Percentiles rank a stretch among this genome's conserved stretches.
These are phyloP conservation scores for Vandiemenella viatica DNA, from an alignment of 2,888 invertebrate genomes.

Conservation along the genomic window DNA sequence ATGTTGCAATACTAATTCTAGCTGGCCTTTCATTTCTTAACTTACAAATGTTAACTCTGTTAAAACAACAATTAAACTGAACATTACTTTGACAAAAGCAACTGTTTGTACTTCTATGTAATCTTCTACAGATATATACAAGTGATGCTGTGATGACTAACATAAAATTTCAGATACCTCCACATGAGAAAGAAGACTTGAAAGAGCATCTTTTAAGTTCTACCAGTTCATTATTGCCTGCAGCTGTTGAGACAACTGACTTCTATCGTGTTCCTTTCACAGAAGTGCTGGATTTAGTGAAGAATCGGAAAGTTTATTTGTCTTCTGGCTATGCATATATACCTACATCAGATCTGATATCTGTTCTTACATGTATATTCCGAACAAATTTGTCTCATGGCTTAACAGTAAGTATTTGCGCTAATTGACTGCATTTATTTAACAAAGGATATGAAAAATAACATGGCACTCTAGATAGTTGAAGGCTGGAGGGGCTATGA, in stretches of 20 bases:
- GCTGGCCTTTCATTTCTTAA: no score
- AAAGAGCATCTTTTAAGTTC: constrained; percentile 45
- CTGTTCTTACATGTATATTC: constrained; percentile 64
- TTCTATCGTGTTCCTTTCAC: constrained; percentile 75
- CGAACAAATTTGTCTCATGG: constrained; percentile 52
- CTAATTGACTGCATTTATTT: no score
- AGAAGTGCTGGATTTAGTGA: constrained; percentile 75
- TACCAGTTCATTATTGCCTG: constrained; percentile 36
- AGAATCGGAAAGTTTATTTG: constrained; percentile 60
- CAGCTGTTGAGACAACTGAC: constrained; percentile 44
- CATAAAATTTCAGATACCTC: constrained; percentile 34
- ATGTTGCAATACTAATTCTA: no score
- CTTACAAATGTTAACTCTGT: no score
- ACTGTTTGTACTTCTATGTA: no score
- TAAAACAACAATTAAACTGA: no score
- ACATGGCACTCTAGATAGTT: no score
- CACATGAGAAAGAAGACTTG: constrained; percentile 48
- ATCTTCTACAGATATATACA: background rate
- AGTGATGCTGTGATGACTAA: constrained; percentile 6
- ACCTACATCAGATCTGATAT: constrained; percentile 66
- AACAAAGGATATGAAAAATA: no score
- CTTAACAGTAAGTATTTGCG: constrained; percentile 35
- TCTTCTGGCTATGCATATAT: constrained; percentile 75
- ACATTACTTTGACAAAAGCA: no score
- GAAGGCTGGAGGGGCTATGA: no score